These are phyloP conservation scores for Craterocephalus amniculus DNA, from an alignment of 2,797 vertebrate genomes.

Conservation along the genomic window DNA sequence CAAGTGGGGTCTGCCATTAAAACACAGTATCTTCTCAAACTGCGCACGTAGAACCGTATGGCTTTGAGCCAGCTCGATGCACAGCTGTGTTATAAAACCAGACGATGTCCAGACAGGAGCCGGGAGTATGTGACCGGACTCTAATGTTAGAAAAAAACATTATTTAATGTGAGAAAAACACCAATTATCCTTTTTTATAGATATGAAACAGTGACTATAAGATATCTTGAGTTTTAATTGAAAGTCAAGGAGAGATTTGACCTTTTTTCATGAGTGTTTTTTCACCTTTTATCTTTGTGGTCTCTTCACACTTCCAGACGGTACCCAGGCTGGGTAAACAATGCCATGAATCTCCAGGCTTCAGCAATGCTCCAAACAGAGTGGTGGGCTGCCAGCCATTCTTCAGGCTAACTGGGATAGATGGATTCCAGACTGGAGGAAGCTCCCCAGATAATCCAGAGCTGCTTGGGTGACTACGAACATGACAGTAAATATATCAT, in stretches of 20 bases:
- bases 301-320: constrained; percentile 44
- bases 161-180: neutral
- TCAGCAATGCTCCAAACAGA: constrained; percentile 17
- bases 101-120: constrained; percentile 58
- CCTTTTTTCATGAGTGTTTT: neutral
- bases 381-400: constrained; percentile 41
- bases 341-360: constrained; percentile 48
- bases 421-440: constrained; percentile 57
- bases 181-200: no score
- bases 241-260: neutral
- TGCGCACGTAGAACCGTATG: constrained; percentile 61
- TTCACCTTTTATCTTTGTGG: constrained; percentile 8
- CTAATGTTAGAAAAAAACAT: constrained; percentile 2
- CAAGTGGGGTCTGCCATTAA: constrained; percentile 66
- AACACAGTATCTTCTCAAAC: constrained; percentile 68
- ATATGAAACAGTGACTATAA: neutral
- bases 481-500: neutral
- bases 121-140: constrained; percentile 25
- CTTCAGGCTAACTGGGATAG: constrained; percentile 50
- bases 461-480: constrained; percentile 34
- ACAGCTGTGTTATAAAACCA: constrained; percentile 64
- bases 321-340: constrained; percentile 26
- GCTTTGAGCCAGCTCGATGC: constrained; percentile 43
- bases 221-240: neutral
- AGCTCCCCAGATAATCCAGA: constrained; percentile 33